Conservation (phyloP, 2,888 invertebrate genomes). For the Microdon myrmicae region DNA sequence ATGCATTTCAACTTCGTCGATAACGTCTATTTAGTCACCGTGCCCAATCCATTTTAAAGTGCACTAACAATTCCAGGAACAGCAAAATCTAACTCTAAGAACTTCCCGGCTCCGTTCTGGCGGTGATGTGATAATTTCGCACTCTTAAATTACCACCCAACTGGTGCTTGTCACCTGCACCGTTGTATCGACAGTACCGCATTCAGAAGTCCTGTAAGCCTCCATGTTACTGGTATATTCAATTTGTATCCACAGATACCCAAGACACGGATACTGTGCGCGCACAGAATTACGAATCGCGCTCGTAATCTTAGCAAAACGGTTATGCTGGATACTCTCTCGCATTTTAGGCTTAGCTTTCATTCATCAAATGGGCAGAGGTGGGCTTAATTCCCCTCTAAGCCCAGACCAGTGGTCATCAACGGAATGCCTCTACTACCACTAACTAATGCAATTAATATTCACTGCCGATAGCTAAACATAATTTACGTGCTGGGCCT, state of each 20-base stretch:
- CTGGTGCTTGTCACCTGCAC: slow-evolving; percentile 18
- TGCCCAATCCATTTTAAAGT: no score
- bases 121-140: slow-evolving; percentile 16
- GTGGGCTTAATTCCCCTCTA: slow-evolving; percentile 19
- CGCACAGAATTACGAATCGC: slow-evolving; percentile 16
- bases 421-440: slow-evolving; percentile 14
- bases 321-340: slow-evolving; percentile 16
- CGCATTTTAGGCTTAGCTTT: slow-evolving; percentile 16
- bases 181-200: slow-evolving; percentile 4
- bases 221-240: slow-evolving; percentile 14
- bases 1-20: no score
- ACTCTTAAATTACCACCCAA: slow-evolving; percentile 25
- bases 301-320: slow-evolving; percentile 27
- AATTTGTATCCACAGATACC: slow-evolving; percentile 32
- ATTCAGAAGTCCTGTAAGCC: slow-evolving; percentile 37
- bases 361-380: slow-evolving; percentile 15
- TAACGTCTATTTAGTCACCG: no score
- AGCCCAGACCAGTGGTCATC: slow-evolving; percentile 11
- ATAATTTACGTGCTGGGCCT: slow-evolving; percentile 66
- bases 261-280: slow-evolving; percentile 13
- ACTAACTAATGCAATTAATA: slow-evolving; percentile 65
- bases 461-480: slow-evolving; percentile 67
- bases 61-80: no score
- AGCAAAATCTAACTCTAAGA: no score
- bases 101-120: background rate